phyloP scores from a whole-genome alignment of 2,797 vertebrate genomes.

The Leptodactylus fallax region DNA sequence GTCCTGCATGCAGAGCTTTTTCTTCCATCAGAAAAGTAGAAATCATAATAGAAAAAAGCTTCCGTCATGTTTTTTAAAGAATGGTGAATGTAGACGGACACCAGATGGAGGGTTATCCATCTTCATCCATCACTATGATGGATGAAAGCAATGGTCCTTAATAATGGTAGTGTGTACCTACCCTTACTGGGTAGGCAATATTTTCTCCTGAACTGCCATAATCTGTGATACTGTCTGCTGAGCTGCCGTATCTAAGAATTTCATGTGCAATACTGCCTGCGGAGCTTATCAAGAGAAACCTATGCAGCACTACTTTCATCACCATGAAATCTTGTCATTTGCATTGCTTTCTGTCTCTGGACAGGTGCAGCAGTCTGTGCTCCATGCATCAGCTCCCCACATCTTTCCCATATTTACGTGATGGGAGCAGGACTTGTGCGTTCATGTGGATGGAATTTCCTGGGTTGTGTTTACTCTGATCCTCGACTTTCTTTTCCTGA shows the following conservation, averaged over 20 bases:
- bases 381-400: neutral
- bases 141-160: no score
- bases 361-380: constrained; percentile 13
- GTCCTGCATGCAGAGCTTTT: no score
- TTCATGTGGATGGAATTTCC: constrained; percentile 53
- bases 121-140: no score
- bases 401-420: neutral
- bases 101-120: no score
- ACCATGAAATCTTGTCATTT: no score
- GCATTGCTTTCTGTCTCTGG: no score
- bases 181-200: neutral
- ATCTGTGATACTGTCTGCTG: neutral
- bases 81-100: no score
- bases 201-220: neutral
- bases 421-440: constrained; percentile 1
- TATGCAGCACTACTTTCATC: neutral
- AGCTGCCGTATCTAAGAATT: neutral
- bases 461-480: constrained; percentile 20
- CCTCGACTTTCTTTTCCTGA: constrained; percentile 19
- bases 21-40: no score
- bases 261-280: neutral
- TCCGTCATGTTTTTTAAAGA: no score
- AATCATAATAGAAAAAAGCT: no score
- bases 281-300: neutral
- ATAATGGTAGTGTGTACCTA: no score